Percentiles rank a stretch among this genome's conserved stretches.
phyloP scores from a whole-genome alignment of 92 coral and sea anemone genomes.

The Scolanthus callimorphus region DNA sequence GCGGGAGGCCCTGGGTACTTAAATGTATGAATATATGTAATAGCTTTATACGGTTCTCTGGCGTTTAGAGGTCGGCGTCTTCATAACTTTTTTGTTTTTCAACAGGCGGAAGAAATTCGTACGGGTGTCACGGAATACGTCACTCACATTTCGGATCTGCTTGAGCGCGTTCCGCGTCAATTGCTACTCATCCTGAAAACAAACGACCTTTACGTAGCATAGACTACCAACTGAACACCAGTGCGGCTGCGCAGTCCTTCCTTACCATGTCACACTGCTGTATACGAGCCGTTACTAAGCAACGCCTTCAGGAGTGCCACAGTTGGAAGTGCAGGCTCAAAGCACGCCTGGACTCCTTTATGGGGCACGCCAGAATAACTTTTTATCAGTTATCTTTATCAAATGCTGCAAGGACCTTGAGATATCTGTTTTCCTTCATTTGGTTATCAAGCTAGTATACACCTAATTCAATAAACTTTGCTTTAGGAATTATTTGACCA shows the following conservation, averaged over 20 bases:
- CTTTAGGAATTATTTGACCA: too few relatives aligned
- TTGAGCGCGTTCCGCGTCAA: conserved; percentile 91
- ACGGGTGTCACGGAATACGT: conserved; percentile 66
- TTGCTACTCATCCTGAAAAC: conserved; percentile 84
- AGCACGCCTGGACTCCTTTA: conserved; percentile 54
- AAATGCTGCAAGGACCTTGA: conserved; percentile 22
- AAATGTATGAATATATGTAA: too few relatives aligned
- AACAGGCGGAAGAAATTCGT: conserved; percentile 82
- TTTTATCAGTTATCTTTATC: conserved; percentile 70
- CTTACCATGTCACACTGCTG: conserved; percentile 97
- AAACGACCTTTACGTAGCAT: conserved; percentile 90
- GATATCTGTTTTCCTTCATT: conserved; percentile 11
- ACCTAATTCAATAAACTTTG: too few relatives aligned
- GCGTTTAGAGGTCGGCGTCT: too few relatives aligned
- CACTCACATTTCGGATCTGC: conserved; percentile 70
- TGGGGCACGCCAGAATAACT: conserved; percentile 56
- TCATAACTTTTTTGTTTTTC: not conserved
- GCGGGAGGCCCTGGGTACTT: too few relatives aligned
- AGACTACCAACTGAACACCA: conserved; percentile 83
- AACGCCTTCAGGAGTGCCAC: conserved; percentile 52
- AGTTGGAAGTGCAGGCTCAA: conserved; percentile 78
- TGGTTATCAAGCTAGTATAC: conserved; percentile 1
- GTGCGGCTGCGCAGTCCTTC: conserved; percentile 85
- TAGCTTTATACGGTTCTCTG: too few relatives aligned
- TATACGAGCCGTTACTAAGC: conserved; percentile 83